These are phyloP conservation scores for Pheosia tremula DNA, from an alignment of 2,888 invertebrate genomes.

Conservation along the genomic window DNA sequence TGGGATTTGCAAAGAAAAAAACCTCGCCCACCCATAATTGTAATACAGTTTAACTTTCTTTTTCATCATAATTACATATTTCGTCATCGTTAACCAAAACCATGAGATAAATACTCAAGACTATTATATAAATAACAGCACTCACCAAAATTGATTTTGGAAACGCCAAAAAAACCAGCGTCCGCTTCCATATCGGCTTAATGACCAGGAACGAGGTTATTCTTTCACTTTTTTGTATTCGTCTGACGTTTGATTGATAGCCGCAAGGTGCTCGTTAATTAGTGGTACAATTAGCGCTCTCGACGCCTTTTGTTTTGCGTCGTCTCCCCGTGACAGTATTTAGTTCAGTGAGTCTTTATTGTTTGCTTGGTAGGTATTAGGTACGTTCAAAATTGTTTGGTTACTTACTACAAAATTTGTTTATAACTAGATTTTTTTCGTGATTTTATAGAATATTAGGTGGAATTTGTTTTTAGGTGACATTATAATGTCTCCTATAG, in stretches of 20 bases:
- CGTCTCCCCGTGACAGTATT: conserved; percentile 27
- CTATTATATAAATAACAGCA: conserved; percentile 5
- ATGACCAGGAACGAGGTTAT: conserved; percentile 41
- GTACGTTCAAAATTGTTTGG: no score
- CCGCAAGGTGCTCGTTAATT: conserved; percentile 65
- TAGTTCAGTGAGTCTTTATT: conserved; percentile 9
- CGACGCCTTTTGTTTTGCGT: conserved; percentile 37
- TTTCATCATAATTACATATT: neutral
- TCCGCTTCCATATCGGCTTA: conserved; percentile 31
- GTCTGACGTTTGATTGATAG: conserved; percentile 61
- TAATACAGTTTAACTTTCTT: neutral
- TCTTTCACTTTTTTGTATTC: conserved; percentile 52
- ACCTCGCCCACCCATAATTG: neutral
- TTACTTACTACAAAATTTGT: no score
- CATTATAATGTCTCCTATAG: no score
- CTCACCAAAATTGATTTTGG: conserved; percentile 7
- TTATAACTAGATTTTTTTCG: no score
- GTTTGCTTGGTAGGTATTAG: conserved; percentile 1
- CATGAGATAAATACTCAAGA: neutral
- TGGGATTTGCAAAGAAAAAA: neutral
- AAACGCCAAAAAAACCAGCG: conserved; percentile 3
- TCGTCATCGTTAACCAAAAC: conserved; percentile 2
- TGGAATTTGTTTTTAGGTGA: no score
- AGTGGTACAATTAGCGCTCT: conserved; percentile 58
- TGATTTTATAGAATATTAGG: no score